These are phyloP conservation scores for Homarus gammarus DNA, from an alignment of 2,888 invertebrate species.

Conservation along the genomic window DNA sequence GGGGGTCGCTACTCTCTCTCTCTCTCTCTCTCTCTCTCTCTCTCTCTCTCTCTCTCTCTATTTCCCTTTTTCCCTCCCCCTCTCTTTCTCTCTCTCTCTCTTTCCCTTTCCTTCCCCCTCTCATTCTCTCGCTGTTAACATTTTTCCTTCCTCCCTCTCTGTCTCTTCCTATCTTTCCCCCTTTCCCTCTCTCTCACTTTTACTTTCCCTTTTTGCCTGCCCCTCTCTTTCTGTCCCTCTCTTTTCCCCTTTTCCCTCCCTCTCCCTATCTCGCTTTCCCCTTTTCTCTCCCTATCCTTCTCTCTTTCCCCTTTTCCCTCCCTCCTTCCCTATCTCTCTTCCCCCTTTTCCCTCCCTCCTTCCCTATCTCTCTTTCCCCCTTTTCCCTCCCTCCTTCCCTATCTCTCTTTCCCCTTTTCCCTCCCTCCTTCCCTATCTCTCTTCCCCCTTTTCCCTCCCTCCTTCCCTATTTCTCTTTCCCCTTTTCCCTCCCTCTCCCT, in stretches of 20 bases:
- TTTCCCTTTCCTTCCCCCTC: not conserved
- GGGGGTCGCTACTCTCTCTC: not conserved
- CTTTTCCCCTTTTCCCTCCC: not conserved
- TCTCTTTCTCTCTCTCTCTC: conserved; percentile 3
- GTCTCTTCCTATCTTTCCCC: not conserved
- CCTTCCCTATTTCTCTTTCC: no score
- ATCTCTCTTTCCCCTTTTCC: no score
- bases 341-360: no score
- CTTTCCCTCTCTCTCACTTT: not conserved
- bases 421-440: no score
- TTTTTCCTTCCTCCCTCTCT: not conserved
- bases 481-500: no score
- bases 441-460: no score
- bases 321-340: not conserved
- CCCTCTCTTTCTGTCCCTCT: no score
- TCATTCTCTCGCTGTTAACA: not conserved
- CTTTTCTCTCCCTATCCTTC: not conserved
- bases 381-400: no score
- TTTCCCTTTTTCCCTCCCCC: not conserved
- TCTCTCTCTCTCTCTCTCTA: not conserved
- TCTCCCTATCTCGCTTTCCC: not conserved
- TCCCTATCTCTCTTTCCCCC: not conserved
- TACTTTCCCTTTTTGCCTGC: no score
- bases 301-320: not conserved
- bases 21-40: not conserved